A percentile compares a stretch with the other conserved stretches of the same genome.
phyloP scores from a whole-genome alignment of 2,888 invertebrate genomes.

The Tholera decimalis region DNA sequence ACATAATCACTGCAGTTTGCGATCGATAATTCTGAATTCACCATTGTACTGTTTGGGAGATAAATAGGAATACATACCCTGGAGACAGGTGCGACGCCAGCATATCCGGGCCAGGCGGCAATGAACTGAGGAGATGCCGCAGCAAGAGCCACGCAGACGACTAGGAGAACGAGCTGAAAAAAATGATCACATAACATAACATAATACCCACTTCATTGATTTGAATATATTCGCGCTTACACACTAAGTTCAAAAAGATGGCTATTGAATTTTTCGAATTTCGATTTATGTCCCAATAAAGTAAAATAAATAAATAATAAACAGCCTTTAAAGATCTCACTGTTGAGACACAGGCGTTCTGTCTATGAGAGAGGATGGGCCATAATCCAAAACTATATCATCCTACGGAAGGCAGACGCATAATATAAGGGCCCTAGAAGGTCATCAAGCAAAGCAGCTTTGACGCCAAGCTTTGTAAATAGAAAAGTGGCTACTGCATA shows the following conservation, averaged over 20 bases:
- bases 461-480: constrained; percentile 48
- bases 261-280: too few relatives aligned
- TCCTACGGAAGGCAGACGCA: constrained; percentile 77
- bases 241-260: too few relatives aligned
- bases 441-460: constrained; percentile 72
- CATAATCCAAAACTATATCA: constrained; percentile 86
- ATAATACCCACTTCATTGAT: not conserved
- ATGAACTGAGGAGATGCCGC: constrained; percentile 84
- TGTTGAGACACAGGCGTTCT: too few relatives aligned
- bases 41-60: not conserved
- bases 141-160: constrained; percentile 85
- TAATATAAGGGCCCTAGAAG: constrained; percentile 84
- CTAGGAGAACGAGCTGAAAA: constrained; percentile 82
- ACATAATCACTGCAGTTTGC: too few relatives aligned
- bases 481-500: constrained; percentile 51
- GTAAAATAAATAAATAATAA: too few relatives aligned
- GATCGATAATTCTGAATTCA: too few relatives aligned
- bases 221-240: too few relatives aligned
- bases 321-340: too few relatives aligned
- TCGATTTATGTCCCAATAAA: too few relatives aligned
- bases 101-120: constrained; percentile 71
- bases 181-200: constrained; percentile 1
- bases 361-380: too few relatives aligned
- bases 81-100: constrained; percentile 60
- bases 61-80: constrained; percentile 73